phyloP scores from a whole-genome alignment of 2,888 invertebrate species.

The Drosophila parthenogenetica region DNA sequence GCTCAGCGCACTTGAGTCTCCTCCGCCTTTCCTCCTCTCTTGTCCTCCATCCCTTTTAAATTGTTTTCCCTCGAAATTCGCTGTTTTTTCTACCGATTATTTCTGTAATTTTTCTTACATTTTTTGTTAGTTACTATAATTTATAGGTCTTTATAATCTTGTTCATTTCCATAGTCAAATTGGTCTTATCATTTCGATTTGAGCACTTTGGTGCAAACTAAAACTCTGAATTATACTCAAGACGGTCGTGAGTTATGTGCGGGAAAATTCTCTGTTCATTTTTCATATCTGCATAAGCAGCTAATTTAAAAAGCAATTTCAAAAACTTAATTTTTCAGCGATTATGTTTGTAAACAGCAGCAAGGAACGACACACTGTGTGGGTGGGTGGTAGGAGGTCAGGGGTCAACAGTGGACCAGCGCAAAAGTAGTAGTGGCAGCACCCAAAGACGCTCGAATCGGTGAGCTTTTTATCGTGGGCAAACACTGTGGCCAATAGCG shows the following conservation, averaged over 20 bases:
- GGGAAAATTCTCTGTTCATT: slow-evolving; percentile 41
- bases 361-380: background rate
- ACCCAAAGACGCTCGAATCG: slow-evolving; percentile 44
- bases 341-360: slow-evolving; percentile 82
- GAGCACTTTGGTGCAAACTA: background rate
- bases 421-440: slow-evolving; percentile 36
- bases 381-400: background rate
- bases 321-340: slow-evolving; percentile 84
- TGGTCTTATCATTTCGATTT: slow-evolving; percentile 2
- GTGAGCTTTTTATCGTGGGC: slow-evolving; percentile 62
- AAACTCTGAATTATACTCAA: background rate
- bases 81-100: slow-evolving; percentile 10
- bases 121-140: background rate
- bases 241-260: slow-evolving; percentile 44
- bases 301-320: slow-evolving; percentile 84
- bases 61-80: slow-evolving; percentile 57
- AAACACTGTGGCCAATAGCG: slow-evolving; percentile 59
- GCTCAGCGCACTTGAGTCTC: no score
- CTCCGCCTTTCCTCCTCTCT: slow-evolving; percentile 38
- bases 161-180: background rate
- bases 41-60: no score
- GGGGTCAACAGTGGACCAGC: slow-evolving; percentile 19
- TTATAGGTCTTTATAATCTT: background rate
- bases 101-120: background rate
- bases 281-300: slow-evolving; percentile 71